These are phyloP conservation scores for Emmelina monodactyla DNA, from an alignment of 2,888 invertebrate genomes.

Conservation along the genomic window DNA sequence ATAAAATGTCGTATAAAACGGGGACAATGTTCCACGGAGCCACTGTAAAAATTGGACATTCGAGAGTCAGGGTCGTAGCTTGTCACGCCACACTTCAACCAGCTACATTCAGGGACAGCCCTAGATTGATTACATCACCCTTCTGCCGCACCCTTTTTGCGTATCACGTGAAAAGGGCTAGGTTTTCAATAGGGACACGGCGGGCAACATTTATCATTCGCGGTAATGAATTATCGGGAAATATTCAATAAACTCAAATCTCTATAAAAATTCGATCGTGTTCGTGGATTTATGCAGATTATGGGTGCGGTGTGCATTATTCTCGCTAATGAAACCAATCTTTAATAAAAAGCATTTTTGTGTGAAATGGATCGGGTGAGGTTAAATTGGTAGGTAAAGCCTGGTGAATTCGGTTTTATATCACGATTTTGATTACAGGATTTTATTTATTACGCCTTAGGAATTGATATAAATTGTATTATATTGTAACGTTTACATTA, in stretches of 20 bases:
- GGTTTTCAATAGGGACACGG: slow-evolving; percentile 47
- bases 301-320: no score
- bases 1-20: no score
- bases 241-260: slow-evolving; percentile 43
- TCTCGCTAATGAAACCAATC: no score
- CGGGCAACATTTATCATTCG: slow-evolving; percentile 58
- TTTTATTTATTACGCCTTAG: no score
- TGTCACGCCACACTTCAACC: not conserved
- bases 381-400: no score
- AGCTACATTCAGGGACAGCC: slow-evolving; percentile 33
- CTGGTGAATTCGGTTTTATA: no score
- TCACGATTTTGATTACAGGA: no score
- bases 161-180: slow-evolving; percentile 62
- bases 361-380: no score
- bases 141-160: slow-evolving; percentile 56
- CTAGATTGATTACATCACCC: slow-evolving; percentile 60
- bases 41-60: not conserved
- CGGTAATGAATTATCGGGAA: slow-evolving; percentile 60
- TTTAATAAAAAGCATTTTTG: no score
- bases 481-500: no score
- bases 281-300: not conserved
- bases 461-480: no score
- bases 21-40: slow-evolving; percentile 2
- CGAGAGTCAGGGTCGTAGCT: not conserved
- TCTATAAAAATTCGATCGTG: not conserved